Evolutionary conservation across 2,888 invertebrate species (phyloP).

Genomic region (Nowickia ferox): DNA sequence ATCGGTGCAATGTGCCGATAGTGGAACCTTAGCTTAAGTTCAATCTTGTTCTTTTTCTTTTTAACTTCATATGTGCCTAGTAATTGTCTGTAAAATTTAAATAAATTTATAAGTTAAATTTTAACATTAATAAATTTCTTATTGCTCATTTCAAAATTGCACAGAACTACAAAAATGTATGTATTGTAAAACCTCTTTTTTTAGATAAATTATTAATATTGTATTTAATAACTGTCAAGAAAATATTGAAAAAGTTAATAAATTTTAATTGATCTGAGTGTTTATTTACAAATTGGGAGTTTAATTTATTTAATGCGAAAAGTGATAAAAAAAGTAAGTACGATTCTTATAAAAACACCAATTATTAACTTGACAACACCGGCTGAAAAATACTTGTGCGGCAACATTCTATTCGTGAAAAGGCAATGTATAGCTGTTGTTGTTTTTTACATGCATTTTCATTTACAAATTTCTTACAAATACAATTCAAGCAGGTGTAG

Average conservation of each 20-base stretch:
- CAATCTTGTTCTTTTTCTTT: background rate
- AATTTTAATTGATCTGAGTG: conserved; percentile 64
- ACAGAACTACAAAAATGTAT: conserved; percentile 26
- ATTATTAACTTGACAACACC: too few species aligned
- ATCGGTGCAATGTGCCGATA: too few species aligned
- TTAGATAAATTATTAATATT: conserved; percentile 4
- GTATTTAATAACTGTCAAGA: conserved; percentile 53
- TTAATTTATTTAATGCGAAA: background rate
- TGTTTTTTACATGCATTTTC: too few species aligned
- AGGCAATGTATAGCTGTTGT: too few species aligned
- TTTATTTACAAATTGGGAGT: background rate
- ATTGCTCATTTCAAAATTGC: conserved; percentile 23
- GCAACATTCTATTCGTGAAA: too few species aligned
- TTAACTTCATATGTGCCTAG: conserved; percentile 47
- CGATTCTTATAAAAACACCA: background rate
- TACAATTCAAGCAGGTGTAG: too few species aligned
- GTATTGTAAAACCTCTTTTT: conserved; percentile 29
- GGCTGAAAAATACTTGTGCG: too few species aligned
- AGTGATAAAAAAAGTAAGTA: background rate
- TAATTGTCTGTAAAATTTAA: conserved; percentile 15
- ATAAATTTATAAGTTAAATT: background rate
- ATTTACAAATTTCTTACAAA: too few species aligned
- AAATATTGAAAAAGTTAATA: conserved; percentile 56
- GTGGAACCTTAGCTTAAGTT: too few species aligned
- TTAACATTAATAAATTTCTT: conserved; percentile 8